Evolutionary conservation across 30 jellyfish, hydroid and myxozoan species (phyloP), one percentile per base, ranked within the genome.

Genomic region (Turritopsis rubra): DNA sequence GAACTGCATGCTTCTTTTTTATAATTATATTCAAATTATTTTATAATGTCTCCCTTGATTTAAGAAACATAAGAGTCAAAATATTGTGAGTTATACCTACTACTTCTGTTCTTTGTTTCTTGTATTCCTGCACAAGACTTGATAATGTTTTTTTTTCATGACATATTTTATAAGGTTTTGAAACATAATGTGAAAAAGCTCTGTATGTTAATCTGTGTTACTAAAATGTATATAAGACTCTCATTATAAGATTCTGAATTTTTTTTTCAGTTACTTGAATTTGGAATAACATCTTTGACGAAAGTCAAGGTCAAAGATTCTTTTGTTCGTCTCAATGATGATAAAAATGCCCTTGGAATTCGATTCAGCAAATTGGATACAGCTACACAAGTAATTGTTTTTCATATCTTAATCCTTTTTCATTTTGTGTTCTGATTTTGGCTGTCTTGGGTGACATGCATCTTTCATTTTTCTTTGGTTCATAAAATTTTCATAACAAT

Each of bases 271-370:
- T 26, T 89, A 18, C 52, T 83, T 24, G 87, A 89, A 16, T 89
- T 28, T 73, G 26, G 52, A 30, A 73, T 89, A 21, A 60, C 85
- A 27, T 70, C 96, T 28, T 89, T 89, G 41, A 85, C 93, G 28
- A 89, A 85, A 72, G 86, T 84, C 52, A 84, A 72, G 29, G 87
- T 21, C 18, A 89, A 89, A 72, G 96, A 88, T 21, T 72, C 89
- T 21, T 89, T 89, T 89, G 96, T 89, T 5, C 79, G 72, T 72
- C 85, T 86, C 90, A 68, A 81, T 29, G 74, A 85, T 80, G 93
- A 84, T 8, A 21, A 28, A 18, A 5, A 21, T 18, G 73, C 86
- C 20, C 83, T 76, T 83, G 96, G 96, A 53, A 87, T 86, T 41
- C 82, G 93, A 65, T 89, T 89, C 74, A 73, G 89, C 1, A 89